Conservation (phyloP, 23 tunicate genomes). For the Styela plicata region DNA sequence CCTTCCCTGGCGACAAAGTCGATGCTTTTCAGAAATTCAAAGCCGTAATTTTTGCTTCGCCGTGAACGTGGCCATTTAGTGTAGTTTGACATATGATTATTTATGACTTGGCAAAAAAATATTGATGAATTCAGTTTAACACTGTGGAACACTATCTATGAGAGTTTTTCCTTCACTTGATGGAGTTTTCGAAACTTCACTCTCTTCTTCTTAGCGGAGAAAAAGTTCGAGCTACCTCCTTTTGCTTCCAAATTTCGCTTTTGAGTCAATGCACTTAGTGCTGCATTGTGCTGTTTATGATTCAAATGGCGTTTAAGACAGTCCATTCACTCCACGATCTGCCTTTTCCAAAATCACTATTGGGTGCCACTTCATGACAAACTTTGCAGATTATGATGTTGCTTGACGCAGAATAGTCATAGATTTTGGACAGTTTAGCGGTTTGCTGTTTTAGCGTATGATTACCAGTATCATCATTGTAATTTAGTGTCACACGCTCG, state of each 20-base stretch:
- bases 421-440: constrained; percentile 33
- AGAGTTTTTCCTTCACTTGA: constrained; percentile 16
- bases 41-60: constrained; percentile 33
- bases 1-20: constrained; percentile 24
- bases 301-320: constrained; percentile 38
- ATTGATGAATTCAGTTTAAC: constrained; percentile 21
- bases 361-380: constrained; percentile 38
- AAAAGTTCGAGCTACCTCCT: constrained; percentile 32
- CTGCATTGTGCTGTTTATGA: constrained; percentile 38
- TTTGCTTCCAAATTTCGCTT: constrained; percentile 36
- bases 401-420: constrained; percentile 33
- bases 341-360: constrained; percentile 46
- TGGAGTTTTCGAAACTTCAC: constrained; percentile 2
- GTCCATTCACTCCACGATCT: constrained; percentile 41
- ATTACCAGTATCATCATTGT: too few species aligned
- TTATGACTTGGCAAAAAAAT: constrained; percentile 27
- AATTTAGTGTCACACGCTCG: too few species aligned
- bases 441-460: too few species aligned
- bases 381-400: constrained; percentile 34
- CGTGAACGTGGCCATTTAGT: constrained; percentile 28
- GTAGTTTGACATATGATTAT: constrained; percentile 23
- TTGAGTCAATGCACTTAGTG: constrained; percentile 9
- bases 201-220: constrained; percentile 29
- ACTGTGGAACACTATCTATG: constrained; percentile 26
- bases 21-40: constrained; percentile 29